Evolutionary conservation across 2,113 vertebrate species (phyloP), one percentile per base, ranked within the genome.

Genomic region (Onychostoma macrolepis): DNA sequence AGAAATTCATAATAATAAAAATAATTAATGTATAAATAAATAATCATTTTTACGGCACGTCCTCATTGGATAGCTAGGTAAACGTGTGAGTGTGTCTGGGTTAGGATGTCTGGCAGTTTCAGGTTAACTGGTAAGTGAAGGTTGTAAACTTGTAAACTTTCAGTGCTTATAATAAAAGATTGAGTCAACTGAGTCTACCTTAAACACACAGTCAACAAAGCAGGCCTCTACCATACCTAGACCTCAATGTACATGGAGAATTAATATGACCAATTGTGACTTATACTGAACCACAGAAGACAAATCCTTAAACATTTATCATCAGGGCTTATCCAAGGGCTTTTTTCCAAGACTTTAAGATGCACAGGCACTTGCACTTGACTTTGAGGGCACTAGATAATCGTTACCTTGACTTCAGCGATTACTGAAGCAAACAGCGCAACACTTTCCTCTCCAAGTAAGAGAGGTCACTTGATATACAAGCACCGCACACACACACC

Each of bases 361-460:
- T 6, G 3, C 65, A 74, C 67, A 58, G 43, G 24, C 50, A 58
- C 30, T 84, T 56, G 48, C 78, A 82, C 67, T 53, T 86, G 85
- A 86, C 43, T 61, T 74, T 88, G 87, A 93, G 89, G 90, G 90
- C 48, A 53, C 83, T 80, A 88, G 83, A 86, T 80, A 69, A 84
- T 88, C 56, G 88, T 92, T 92, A 91, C 90, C 89, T 91, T 91
- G 90, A 91, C 90, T 92, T 90, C 87, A 92, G 89, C 89, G 90
- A 89, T 91, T 89, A 92, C 91, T 89, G 92, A 86, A 87, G 89
- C 88, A 90, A 92, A 93, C 91, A 89, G 86, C 84, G 90, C 88
- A 90, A 50, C 45, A 72, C 58, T 88, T 88, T 83, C 85, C 75
- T 74, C 83, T 88, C 89, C 86, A 88, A 89, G 48, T 71, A 84